Evolutionary conservation across 2,113 vertebrate species (phyloP), one percentile per base, ranked within the genome.

Genomic region (Sigmodon hispidus): DNA sequence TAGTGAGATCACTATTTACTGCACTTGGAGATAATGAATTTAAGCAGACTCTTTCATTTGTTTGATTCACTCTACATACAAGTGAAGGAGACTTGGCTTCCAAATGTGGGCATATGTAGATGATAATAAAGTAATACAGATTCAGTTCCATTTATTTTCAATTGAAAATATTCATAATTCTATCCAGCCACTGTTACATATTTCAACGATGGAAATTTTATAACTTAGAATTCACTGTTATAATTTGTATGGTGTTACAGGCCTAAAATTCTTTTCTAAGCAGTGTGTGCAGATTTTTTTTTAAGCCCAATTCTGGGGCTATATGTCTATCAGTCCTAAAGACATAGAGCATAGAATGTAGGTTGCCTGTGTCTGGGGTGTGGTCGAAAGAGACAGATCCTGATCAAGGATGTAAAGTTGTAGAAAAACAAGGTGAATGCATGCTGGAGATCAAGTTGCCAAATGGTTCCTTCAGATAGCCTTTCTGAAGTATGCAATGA

Each of bases 91-190:
- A 13, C 81, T 40, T 50, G 59, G 17, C 31, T 93, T n/a, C 22
- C 34, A 96, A 94, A 89, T 76, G 72, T 57, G 90, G 15, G 77
- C 70, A 45, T 24, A 85, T 19, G 12, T 89, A 75, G 19, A 59
- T 67, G 43, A 89, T n/a, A 91, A 70, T 36, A 93, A 93, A 65
- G 5, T 55, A 92, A 90, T 24, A 72, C 0, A 90, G 22, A 88
- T 76, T 7, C 15, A 81, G 34, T 81, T 88, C 22, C 8, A 72
- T 55, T 83, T 90, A 63, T 89, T 93, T 76, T 94, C 81, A 92
- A 93, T 86, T 88, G 59, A 61, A 73, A 87, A 94, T 8, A 31
- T 67, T 89, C 34, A n/a, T 92, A 85, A 72, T 81, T 80, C 36
- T 89, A 3, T 29, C 52, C 72, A 31, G 8, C 69, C 19, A 75